Base-by-base conservation (phyloP, 2,797 vertebrate genomes). In the Tenualosa ilisha region DNA sequence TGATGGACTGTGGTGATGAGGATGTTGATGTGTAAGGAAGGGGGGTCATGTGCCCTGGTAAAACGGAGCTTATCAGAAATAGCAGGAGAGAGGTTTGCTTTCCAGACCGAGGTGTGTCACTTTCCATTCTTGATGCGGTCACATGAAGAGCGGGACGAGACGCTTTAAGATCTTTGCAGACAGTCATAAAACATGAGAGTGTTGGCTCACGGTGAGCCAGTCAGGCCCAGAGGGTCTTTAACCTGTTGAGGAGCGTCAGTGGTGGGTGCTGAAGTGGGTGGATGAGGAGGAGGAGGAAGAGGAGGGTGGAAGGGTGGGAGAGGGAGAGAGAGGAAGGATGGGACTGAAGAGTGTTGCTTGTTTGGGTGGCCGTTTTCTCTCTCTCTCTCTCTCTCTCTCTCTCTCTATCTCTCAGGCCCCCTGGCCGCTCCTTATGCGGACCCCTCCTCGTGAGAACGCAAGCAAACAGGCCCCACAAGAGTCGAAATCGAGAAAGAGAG, bases 51-150 rank as follows among this genome's bases (percentile, higher is more conserved):
- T 82, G 65, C 84, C 84, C 87, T 84, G 84, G 86, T 75, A 72
- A 0, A 83, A 81, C 84, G 86, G 85, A 43, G 40, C 5, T 15
- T 17, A 56, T 17, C 87, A 75, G 82, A 91, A 91, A 89, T 88
- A 90, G 87, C 87, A 87, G 83, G 79, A 24, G 84, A n/a, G 54
- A 20, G 85, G 85, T 87, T 31, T 24, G 82, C 86, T 90, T 91
- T 83, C 81, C 85, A 86, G 88, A 51, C 20, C 24, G 86, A 89
- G 84, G 86, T 75, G 84, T 87, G 86, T 87, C 85, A 54, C 81
- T 72, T 86, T 88, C 24, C 31, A 59, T 84, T 61, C 15, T n/a
- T 40, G 54, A 82, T 82, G 83, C 83, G 83, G 86, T 82, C 86
- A 83, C 56, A 81, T 89, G 83, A 84, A 86, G 86, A 87, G 59